Conservation (phyloP, 2,797 vertebrate genomes). For the Acropternis orthonyx region DNA sequence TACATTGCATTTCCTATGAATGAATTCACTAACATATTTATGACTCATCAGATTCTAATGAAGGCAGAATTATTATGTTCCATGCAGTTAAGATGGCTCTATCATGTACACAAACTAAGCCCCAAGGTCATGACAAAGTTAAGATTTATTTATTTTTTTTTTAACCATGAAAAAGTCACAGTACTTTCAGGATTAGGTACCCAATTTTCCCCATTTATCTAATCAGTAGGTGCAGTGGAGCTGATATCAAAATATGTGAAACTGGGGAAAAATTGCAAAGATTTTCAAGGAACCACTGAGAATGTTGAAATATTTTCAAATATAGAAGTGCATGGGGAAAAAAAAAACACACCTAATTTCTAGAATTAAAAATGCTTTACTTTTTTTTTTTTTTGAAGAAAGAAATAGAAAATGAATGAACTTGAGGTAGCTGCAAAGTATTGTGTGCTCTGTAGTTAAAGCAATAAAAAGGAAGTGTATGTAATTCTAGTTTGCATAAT, state of each 20-base stretch:
- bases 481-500: conserved; percentile 53
- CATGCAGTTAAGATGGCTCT: neutral
- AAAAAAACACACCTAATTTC: neutral
- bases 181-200: neutral
- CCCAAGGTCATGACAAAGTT: neutral
- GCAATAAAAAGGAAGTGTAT: conserved; percentile 15
- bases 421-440: neutral
- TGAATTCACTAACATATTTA: neutral
- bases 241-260: neutral
- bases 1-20: neutral
- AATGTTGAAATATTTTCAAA: neutral
- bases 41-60: neutral
- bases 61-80: neutral
- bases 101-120: neutral
- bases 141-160: neutral
- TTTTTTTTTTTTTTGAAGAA: neutral
- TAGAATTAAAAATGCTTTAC: neutral
- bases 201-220: neutral
- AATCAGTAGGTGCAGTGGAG: neutral
- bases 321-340: neutral
- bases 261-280: neutral
- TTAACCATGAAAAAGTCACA: neutral
- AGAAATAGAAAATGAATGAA: neutral
- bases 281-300: neutral
- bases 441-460: neutral